Base-by-base conservation (phyloP, 2,888 invertebrate genomes). In the Pinctada fucata region DNA sequence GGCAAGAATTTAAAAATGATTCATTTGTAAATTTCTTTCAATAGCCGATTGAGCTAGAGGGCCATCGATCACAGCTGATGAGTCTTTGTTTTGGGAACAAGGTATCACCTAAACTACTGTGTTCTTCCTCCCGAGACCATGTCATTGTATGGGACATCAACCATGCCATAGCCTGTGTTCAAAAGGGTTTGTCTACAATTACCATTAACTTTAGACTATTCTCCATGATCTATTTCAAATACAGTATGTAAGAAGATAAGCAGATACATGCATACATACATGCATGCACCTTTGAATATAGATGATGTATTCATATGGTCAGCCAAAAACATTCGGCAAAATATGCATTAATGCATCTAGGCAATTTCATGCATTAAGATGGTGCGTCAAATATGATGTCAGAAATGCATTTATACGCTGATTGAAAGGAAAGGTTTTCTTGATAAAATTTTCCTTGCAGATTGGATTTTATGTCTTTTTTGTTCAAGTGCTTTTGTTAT, bases 131-230 rank as follows among this genome's bases (percentile, higher is more conserved):
- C n/a, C 86, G 84, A 3, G 91, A 92, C 75, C 90, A 89, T 79
- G 83, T 91, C 31, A 90, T 92, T 76, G 85, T 90, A n/a, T 92
- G 92, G 92, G 87, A 91, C 68, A 81, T 91, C 4, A 82, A 87
- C 4, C 83, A 83, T 58, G 87, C 87, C 4, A 81, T 84, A 67
- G 82, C 84, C 47, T 80, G 82, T 47, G 75, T 83, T 51, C 81
- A 83, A 45, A 86, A 83, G 79, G 88, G 89, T 88, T 65, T 6
- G 76, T 31, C 8, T 47, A 31, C 45, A 68, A 49, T 58, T 4
- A 5, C 13, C 13, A 52, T 16, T 52, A 2, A 66, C 47, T 16
- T 64, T 71, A n/a, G 3, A 68, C n/a, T 50, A 47, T n/a, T 67
- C 50, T 8, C 16, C 45, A 49, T 50, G 16, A 48, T 48, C 45